Percentiles rank a stretch among this genome's conserved stretches.
Evolutionary conservation across 1,140 invertebrate species (phyloP).

Genomic region (Heliconius nattereri): DNA sequence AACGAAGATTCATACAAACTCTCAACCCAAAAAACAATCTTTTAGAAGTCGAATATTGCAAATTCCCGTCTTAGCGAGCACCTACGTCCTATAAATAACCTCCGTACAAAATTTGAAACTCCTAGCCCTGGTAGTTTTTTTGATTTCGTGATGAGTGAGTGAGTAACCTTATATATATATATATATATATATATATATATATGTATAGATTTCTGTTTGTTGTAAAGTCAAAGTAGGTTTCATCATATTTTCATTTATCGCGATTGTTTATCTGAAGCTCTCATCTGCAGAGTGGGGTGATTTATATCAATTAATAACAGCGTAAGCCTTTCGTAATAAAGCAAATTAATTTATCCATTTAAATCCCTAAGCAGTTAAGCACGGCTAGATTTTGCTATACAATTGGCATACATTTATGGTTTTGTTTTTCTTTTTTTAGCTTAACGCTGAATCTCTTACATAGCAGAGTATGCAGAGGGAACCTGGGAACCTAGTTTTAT

Average conservation of each 20-base stretch:
- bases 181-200: no score
- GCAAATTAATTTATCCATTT: neutral
- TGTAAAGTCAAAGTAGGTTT: neutral
- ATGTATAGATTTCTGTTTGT: neutral
- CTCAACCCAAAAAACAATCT: no score
- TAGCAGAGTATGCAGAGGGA: no score
- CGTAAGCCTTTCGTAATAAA: neutral
- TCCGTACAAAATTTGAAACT: no score
- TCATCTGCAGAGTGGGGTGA: neutral
- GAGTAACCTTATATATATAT: no score
- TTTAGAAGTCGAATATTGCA: no score
- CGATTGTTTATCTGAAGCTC: neutral
- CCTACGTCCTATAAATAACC: no score
- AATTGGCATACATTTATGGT: neutral
- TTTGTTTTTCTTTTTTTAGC: neutral
- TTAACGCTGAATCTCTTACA: neutral
- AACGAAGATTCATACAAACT: no score
- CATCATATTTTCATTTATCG: neutral
- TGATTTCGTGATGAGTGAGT: no score
- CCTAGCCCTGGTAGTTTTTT: no score
- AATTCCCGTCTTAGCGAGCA: no score
- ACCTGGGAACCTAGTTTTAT: no score
- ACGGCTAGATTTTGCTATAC: neutral
- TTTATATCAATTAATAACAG: conserved; percentile 9
- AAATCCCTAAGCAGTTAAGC: neutral